Evolutionary conservation across 2,113 vertebrate genomes (phyloP).

Genomic region (Oncorhynchus kisutch): DNA sequence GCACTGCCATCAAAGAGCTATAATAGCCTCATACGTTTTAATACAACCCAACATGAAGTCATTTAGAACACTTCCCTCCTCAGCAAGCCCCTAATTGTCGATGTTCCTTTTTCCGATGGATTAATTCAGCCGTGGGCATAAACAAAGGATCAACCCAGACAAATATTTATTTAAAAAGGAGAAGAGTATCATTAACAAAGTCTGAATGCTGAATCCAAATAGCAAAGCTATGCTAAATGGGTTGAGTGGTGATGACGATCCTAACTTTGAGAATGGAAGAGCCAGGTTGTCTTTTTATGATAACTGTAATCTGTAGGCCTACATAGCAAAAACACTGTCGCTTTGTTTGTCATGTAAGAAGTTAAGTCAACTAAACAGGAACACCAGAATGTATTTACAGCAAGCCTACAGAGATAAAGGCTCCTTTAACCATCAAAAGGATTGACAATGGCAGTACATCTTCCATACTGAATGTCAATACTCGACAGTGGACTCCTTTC

Average conservation of each 20-base stretch:
- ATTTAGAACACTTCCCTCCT: conserved; percentile 23
- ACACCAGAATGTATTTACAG: background rate
- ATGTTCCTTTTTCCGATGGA: conserved; percentile 13
- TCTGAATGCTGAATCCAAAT: conserved; percentile 5
- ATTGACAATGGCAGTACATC: background rate
- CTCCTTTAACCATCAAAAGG: background rate
- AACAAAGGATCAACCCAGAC: conserved; percentile 3
- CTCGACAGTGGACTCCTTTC: background rate
- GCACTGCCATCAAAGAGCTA: conserved; percentile 1
- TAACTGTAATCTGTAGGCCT: background rate
- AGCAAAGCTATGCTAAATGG: conserved; percentile 19
- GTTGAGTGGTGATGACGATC: background rate
- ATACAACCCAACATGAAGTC: background rate
- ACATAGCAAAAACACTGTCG: background rate
- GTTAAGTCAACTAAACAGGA: no score
- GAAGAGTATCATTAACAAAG: background rate
- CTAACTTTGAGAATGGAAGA: conserved; percentile 1
- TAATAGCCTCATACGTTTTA: conserved; percentile 16
- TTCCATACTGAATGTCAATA: background rate
- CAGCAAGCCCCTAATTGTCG: conserved; percentile 25
- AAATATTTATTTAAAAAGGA: conserved; percentile 4
- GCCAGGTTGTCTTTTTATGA: background rate
- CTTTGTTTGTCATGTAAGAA: background rate
- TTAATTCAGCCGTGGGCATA: background rate
- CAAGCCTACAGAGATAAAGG: background rate